A percentile compares a stretch with the other conserved stretches of the same genome.
phyloP scores from a whole-genome alignment of 2,797 vertebrate genomes.

The Enteromius treurensis region DNA sequence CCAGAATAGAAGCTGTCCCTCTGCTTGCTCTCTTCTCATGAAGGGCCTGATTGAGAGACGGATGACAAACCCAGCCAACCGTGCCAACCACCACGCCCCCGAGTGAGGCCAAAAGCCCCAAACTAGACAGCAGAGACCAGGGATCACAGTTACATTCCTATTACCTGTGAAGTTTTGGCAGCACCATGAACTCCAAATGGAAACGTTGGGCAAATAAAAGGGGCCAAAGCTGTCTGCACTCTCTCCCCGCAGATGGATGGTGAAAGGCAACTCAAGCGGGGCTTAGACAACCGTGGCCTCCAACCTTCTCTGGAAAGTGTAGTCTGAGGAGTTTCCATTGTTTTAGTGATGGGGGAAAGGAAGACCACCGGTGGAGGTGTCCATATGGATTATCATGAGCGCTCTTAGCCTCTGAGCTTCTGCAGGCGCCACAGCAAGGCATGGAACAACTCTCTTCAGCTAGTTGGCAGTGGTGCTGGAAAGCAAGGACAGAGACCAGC shows the following conservation, averaged over 20 bases:
- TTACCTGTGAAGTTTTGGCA: slow-evolving; percentile 78
- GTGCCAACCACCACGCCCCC: slow-evolving; percentile 67
- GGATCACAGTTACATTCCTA: slow-evolving; percentile 72
- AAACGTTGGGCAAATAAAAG: slow-evolving; percentile 78
- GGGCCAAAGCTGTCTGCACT: slow-evolving; percentile 77
- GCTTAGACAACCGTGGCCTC: slow-evolving; percentile 63
- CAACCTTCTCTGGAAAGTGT: slow-evolving; percentile 51
- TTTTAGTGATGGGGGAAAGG: slow-evolving; percentile 31
- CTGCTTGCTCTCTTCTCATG: slow-evolving; percentile 56
- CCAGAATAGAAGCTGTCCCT: slow-evolving; percentile 38
- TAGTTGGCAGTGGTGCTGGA: slow-evolving; percentile 40
- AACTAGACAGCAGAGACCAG: slow-evolving; percentile 77
- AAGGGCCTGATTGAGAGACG: slow-evolving; percentile 78
- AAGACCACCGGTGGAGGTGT: slow-evolving; percentile 57
- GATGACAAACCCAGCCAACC: slow-evolving; percentile 69
- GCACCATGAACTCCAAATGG: slow-evolving; percentile 73
- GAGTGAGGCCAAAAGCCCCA: slow-evolving; percentile 74
- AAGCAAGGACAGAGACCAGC: slow-evolving; percentile 51
- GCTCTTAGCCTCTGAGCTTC: slow-evolving; percentile 52
- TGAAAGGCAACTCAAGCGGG: slow-evolving; percentile 74
- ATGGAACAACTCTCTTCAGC: slow-evolving; percentile 44
- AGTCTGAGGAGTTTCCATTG: slow-evolving; percentile 60
- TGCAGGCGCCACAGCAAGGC: slow-evolving; percentile 41
- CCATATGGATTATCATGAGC: slow-evolving; percentile 59
- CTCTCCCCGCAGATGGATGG: slow-evolving; percentile 75